Conservation (phyloP, 2,113 vertebrate genomes). For the Propithecus coquereli region DNA sequence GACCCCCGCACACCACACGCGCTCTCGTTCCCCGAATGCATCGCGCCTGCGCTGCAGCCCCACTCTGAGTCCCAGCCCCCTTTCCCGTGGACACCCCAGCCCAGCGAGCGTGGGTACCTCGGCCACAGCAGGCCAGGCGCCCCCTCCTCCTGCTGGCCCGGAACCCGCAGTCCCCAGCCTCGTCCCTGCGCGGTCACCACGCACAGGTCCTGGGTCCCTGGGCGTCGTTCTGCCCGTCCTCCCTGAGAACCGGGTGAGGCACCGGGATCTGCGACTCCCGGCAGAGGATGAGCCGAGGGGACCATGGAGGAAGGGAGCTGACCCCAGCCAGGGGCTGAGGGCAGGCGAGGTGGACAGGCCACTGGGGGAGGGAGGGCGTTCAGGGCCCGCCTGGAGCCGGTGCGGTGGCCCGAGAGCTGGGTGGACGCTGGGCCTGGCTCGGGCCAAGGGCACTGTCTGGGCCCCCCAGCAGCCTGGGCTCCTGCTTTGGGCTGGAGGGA, state of each 20-base stretch:
- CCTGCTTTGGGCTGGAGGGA: not conserved
- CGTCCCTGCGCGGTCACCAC: accelerated
- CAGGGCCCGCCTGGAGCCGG: not conserved
- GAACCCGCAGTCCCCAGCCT: not conserved
- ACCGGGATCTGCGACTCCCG: not conserved
- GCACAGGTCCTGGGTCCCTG: not conserved
- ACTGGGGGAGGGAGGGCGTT: too few relatives aligned
- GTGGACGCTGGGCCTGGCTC: not conserved
- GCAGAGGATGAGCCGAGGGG: not conserved
- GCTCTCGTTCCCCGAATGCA: not conserved
- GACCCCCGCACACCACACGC: accelerated
- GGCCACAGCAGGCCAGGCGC: too few relatives aligned
- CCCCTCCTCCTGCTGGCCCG: not conserved
- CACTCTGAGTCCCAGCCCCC: not conserved
- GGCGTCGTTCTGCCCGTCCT: not conserved
- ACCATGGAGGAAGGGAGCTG: too few relatives aligned
- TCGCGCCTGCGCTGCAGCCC: not conserved
- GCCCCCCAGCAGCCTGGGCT: not conserved
- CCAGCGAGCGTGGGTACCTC: accelerated
- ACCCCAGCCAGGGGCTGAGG: not conserved
- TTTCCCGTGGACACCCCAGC: not conserved
- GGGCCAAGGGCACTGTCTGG: too few relatives aligned
- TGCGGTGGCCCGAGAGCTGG: not conserved
- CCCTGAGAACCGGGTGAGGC: not conserved
- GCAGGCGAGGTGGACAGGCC: not conserved